Base-by-base conservation (phyloP, 2,888 invertebrate genomes). In the Gibbula magus region DNA sequence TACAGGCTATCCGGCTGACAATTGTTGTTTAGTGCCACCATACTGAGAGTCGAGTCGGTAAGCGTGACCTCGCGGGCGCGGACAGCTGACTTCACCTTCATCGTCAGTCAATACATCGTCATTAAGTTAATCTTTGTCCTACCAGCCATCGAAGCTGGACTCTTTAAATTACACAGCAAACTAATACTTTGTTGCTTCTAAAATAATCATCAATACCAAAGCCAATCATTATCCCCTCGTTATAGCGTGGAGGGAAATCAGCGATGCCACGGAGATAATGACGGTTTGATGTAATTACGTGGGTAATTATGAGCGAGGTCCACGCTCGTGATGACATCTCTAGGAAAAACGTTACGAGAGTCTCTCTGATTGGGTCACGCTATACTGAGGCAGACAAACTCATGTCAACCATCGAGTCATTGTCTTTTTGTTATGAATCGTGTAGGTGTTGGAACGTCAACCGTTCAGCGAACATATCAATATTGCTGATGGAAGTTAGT, bases 391-490 rank as follows among this genome's bases (percentile, higher is more conserved):
- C 22, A 16, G 61, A 61, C 16, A 56, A 52, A 52, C 20, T 61
- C 61, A 13, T 10, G n/a, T 7, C 45, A 13, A 13, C 45, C 45
- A 8, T 45, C 45, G 10, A 45, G 45, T 13, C 45, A 4, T 74
- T 20, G 10, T 22, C 45, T 45, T 39, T 73, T 52, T 74, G 74
- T 74, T 52, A 74, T 74, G 39, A 45, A 20, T 45, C n/a, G 74
- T 74, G 74, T 74, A 51, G 74, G 74, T 51, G 74, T 74, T 45
- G 74, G 51, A 52, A 39, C 51, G 20, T 32, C 25, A 39, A 74
- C 51, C 45, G 74, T 74, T 25, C 74, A n/a, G 29, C 53, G n/a
- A 56, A 76, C 54, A 52, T 76, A 76, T 76, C 76, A 18, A 76
- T 76, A 76, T 32, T 76, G 22, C 29, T 32, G 54, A 76, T 22